Conservation (phyloP, 2,888 invertebrate species). For the Macrophya annulata region DNA sequence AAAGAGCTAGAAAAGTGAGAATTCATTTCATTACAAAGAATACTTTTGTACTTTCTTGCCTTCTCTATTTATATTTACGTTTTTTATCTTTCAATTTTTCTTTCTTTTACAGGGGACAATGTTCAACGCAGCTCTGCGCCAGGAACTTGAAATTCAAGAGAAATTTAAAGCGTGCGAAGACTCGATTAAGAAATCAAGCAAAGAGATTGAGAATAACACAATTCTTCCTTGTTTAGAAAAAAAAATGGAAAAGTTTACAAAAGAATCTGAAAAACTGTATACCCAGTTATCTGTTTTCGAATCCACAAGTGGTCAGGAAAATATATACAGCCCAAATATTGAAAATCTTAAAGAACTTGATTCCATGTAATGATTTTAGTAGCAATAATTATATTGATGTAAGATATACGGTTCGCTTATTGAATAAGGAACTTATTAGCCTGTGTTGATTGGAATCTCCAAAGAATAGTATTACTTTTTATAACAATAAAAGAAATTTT, state of each 20-base stretch:
- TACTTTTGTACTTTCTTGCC: background rate
- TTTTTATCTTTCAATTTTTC: conserved; percentile 29
- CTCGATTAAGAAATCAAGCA: conserved; percentile 60
- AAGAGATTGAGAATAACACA: conserved; percentile 60
- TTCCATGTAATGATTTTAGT: background rate
- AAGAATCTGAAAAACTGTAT: conserved; percentile 60
- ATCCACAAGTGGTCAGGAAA: background rate
- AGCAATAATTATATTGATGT: background rate
- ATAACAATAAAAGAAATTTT: background rate
- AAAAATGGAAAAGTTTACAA: conserved; percentile 59
- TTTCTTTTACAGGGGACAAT: conserved; percentile 65
- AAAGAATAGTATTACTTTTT: background rate
- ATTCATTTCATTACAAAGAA: background rate
- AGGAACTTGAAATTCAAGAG: conserved; percentile 66
- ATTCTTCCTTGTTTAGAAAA: conserved; percentile 53
- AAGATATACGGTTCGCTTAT: background rate
- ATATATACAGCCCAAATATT: conserved; percentile 37
- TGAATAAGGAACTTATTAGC: background rate
- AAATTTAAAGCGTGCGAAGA: conserved; percentile 62
- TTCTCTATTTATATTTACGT: background rate
- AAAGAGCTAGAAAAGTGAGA: conserved; percentile 65
- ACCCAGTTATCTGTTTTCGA: conserved; percentile 44
- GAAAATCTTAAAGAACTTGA: conserved; percentile 32
- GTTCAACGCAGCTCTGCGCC: conserved; percentile 67
- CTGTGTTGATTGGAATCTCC: background rate